A percentile compares a stretch with the other conserved stretches of the same genome.
Evolutionary conservation across 2,113 vertebrate species (phyloP).

Genomic region (Shinisaurus crocodilurus): DNA sequence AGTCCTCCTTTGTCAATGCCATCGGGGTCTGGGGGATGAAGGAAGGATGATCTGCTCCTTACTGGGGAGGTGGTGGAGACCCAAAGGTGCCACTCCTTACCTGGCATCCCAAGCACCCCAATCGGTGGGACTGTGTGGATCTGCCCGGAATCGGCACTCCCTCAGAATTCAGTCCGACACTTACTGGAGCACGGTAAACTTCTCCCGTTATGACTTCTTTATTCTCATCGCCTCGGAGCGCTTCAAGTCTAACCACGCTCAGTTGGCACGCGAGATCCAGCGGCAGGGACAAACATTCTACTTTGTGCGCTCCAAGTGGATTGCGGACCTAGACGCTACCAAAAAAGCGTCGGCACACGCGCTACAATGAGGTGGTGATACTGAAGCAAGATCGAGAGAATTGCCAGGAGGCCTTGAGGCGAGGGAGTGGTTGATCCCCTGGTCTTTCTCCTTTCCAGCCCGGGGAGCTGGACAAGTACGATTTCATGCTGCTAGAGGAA

Average conservation of each 20-base stretch:
- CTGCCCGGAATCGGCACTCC: conserved; percentile 77
- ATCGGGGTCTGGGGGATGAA: conserved; percentile 74
- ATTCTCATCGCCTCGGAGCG: conserved; percentile 74
- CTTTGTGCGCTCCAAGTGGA: conserved; percentile 79
- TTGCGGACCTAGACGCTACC: conserved; percentile 63
- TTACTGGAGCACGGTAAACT: conserved; percentile 73
- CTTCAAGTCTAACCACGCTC: conserved; percentile 69
- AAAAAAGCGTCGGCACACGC: conserved; percentile 40
- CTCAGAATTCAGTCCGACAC: conserved; percentile 62
- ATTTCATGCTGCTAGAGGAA: conserved; percentile 61
- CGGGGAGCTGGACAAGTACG: conserved; percentile 38
- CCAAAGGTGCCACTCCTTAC: conserved; percentile 59
- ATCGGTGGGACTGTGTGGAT: conserved; percentile 77
- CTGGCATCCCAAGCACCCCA: conserved; percentile 66
- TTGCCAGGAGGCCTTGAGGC: conserved; percentile 38
- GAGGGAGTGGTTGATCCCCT: conserved; percentile 47
- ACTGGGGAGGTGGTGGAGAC: conserved; percentile 78
- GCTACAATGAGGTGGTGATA: conserved; percentile 34
- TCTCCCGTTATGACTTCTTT: conserved; percentile 78
- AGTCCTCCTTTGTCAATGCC: conserved; percentile 80
- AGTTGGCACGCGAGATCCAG: conserved; percentile 70
- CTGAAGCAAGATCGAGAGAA: conserved; percentile 59
- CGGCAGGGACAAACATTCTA: conserved; percentile 77
- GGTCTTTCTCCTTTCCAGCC: conserved; percentile 69
- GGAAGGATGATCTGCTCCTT: conserved; percentile 69